Conservation (phyloP, 37 sponge, comb jelly and placozoan species). For the Tethya wilhelma region DNA sequence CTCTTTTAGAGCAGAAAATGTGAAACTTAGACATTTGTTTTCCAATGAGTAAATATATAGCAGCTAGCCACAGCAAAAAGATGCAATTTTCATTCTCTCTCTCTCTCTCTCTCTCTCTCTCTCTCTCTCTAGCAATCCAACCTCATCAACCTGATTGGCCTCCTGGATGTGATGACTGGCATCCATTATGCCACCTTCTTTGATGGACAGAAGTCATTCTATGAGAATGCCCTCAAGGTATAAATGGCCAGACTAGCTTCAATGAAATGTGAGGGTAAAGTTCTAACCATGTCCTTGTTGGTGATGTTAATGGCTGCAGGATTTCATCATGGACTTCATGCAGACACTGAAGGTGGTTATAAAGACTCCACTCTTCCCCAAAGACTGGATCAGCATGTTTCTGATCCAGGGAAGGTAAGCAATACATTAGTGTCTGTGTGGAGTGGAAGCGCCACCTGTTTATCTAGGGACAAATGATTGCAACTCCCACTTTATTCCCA, state of each 20-base stretch:
- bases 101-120: not conserved
- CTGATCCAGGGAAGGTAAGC: slow-evolving; percentile 56
- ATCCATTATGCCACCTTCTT: slow-evolving; percentile 51
- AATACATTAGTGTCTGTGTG: too few species aligned
- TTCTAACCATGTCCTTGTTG: too few species aligned
- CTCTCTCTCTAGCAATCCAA: not conserved
- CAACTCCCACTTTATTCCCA: too few species aligned
- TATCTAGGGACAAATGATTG: too few species aligned
- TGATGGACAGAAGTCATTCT: slow-evolving; percentile 22
- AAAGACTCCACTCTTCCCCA: slow-evolving; percentile 12
- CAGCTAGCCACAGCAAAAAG: too few species aligned
- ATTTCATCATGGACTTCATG: slow-evolving; percentile 37
- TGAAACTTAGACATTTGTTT: too few species aligned
- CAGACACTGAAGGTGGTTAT: slow-evolving; percentile 4
- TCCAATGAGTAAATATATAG: too few species aligned
- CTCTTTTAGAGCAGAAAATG: too few species aligned
- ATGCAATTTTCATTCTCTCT: slow-evolving; percentile 1
- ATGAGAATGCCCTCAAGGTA: slow-evolving; percentile 9
- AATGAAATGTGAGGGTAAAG: not conserved
- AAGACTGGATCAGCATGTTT: slow-evolving; percentile 49
- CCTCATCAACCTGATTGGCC: slow-evolving; percentile 3
- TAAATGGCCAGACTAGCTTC: too few species aligned
- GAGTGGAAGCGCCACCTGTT: too few species aligned
- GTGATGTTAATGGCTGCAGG: too few species aligned
- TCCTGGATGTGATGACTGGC: slow-evolving; percentile 59